A percentile compares a stretch with the other conserved stretches of the same genome.
phyloP scores from a whole-genome alignment of 2,797 vertebrate genomes.

The Margarornis squamiger region DNA sequence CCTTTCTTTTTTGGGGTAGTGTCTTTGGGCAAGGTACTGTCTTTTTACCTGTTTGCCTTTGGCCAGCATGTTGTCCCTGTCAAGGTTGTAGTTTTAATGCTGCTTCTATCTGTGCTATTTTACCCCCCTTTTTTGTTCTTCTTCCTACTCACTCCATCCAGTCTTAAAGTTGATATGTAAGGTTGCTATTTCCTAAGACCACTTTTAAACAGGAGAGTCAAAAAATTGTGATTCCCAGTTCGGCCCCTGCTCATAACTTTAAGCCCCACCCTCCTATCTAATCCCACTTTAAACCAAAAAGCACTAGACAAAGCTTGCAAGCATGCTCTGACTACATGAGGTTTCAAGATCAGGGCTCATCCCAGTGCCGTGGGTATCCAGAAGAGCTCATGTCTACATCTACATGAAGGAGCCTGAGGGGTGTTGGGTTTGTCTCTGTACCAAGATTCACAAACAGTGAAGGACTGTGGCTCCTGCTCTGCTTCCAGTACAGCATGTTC shows the following conservation, averaged over 20 bases:
- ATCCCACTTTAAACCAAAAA: background rate
- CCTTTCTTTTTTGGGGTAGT: background rate
- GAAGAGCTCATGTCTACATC: background rate
- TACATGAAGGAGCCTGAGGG: background rate
- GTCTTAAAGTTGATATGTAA: background rate
- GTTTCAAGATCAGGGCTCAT: background rate
- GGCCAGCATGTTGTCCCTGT: background rate
- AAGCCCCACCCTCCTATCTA: background rate
- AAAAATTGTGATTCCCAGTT: background rate
- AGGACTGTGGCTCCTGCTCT: background rate
- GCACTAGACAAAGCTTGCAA: background rate
- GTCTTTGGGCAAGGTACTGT: background rate
- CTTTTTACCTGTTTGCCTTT: background rate
- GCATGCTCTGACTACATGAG: background rate
- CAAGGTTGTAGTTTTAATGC: background rate
- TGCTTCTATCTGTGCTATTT: background rate
- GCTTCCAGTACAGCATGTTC: constrained; percentile 23
- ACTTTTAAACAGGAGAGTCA: background rate
- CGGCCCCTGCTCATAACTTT: background rate
- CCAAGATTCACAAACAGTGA: background rate
- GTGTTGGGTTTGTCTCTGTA: background rate
- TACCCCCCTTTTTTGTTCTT: background rate
- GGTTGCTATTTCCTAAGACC: background rate
- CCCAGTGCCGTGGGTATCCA: background rate
- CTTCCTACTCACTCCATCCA: background rate